A percentile compares a stretch with the other conserved stretches of the same genome.
Evolutionary conservation across 2,113 vertebrate genomes (phyloP).

Genomic region (Passer domesticus): DNA sequence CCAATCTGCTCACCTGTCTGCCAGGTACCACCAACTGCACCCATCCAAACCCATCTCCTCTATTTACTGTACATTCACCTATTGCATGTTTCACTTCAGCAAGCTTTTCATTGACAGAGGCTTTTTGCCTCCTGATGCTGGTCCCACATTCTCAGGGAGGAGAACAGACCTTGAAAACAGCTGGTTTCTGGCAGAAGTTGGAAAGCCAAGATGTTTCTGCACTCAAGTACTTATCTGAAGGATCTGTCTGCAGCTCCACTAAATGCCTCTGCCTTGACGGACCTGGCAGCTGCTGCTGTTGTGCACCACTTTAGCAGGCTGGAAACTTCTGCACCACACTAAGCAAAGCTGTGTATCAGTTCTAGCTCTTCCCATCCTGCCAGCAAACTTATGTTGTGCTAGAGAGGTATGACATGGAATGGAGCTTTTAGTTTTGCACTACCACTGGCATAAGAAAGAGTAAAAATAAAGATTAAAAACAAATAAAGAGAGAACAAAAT

Average conservation of each 20-base stretch:
- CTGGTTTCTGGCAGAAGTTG: neutral
- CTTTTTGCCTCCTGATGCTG: neutral
- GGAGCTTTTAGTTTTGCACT: neutral
- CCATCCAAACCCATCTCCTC: neutral
- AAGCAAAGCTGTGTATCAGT: neutral
- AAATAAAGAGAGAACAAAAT: neutral
- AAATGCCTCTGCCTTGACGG: neutral
- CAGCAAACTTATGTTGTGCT: neutral
- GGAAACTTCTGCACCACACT: neutral
- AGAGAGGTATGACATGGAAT: neutral
- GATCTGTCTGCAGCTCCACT: slow-evolving; percentile 4
- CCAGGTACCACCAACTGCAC: neutral
- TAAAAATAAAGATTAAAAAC: neutral
- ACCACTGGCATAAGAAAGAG: neutral
- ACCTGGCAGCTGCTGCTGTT: neutral
- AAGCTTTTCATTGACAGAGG: neutral
- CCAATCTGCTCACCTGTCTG: neutral
- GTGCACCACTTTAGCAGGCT: neutral
- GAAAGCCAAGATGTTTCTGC: neutral
- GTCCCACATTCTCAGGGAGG: neutral
- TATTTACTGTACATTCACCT: neutral
- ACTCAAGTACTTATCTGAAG: neutral
- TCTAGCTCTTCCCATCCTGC: neutral
- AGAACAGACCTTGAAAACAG: neutral
- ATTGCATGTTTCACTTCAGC: neutral